Conservation (phyloP, 2,888 invertebrate species). For the Noctua janthe region DNA sequence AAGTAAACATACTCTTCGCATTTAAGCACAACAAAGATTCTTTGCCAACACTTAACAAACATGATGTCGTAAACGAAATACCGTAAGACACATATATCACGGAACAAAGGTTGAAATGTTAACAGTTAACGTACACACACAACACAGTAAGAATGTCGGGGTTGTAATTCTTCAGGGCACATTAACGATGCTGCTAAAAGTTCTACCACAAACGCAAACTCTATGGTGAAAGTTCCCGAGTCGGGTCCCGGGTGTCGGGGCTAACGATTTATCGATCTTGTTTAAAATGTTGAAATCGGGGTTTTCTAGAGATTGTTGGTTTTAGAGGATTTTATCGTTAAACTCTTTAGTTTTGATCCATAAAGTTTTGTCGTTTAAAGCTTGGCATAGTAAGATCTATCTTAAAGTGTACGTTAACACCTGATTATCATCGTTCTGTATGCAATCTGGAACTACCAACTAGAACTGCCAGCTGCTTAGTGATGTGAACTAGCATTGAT, state of each 20-base stretch:
- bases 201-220: conserved; percentile 63
- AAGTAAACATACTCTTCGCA: conserved; percentile 4
- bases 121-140: conserved; percentile 54
- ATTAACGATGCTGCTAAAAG: conserved; percentile 62
- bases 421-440: neutral
- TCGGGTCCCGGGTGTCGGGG: conserved; percentile 32
- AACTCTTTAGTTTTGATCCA: conserved; percentile 21
- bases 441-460: neutral
- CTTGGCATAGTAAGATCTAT: neutral
- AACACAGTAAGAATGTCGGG: conserved; percentile 53
- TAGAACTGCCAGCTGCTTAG: neutral
- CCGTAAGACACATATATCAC: conserved; percentile 54
- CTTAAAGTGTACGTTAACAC: neutral
- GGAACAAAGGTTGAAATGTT: conserved; percentile 59
- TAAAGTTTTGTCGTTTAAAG: conserved; percentile 13
- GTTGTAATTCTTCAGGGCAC: conserved; percentile 67
- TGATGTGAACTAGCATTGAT: neutral
- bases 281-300: conserved; percentile 51
- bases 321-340: conserved; percentile 25
- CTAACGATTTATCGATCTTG: conserved; percentile 64
- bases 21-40: conserved; percentile 15
- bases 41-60: conserved; percentile 16
- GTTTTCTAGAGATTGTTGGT: conserved; percentile 26
- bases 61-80: conserved; percentile 38
- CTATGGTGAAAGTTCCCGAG: conserved; percentile 47